Base-by-base conservation (phyloP, 2,113 vertebrate genomes). In the Ptilonorhynchus violaceus region DNA sequence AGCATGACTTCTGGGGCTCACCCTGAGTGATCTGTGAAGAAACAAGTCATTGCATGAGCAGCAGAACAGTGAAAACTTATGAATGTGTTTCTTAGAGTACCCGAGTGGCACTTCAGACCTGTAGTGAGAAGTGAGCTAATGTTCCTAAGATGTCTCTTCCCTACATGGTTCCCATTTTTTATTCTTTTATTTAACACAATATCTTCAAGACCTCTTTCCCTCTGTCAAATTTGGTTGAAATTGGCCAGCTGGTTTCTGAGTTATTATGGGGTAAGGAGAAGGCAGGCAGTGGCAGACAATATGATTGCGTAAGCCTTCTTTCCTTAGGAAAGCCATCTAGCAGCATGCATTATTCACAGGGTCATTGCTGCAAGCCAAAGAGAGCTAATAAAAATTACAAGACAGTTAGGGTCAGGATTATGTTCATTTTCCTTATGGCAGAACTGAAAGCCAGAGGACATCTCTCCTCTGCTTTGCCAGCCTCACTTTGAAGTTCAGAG, bases 1-100 rank as follows among this genome's bases (percentile, higher is more conserved):
- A 98, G 96, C 99, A 99, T 98, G 99, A 99, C 98, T 98, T 99
- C 98, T 99, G 99, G 95, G 99, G 98, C 96, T 99, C 99, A 85
- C 98, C 99, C 91, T 98, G 98, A 94, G 98, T 98, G 96, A 98
- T 94, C 99, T 99, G 97, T 86, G 89, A 92, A 97, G 92, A 96
- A 93, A 97, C 7, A 78, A 96, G 56, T 67, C 47, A 95, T 89
- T 67, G 60, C 30, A 70, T 96, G 60, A 97, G 56, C 50, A 93
- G 35, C 33, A 87, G 49, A 89, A 91, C 46, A 85, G 33, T 41
- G 53, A 93, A 79, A 85, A 88, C 10, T 67, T 37, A 24, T 14
- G 0, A 79, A 50, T 13, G 14, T 3, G 10, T 27, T 93, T 69
- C 77, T 88, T 35, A 47, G 46, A 85, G 44, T 44, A 88, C 13